These are phyloP conservation scores for Magallana ariakensis DNA, from an alignment of 1,140 invertebrate species.

Conservation along the genomic window DNA sequence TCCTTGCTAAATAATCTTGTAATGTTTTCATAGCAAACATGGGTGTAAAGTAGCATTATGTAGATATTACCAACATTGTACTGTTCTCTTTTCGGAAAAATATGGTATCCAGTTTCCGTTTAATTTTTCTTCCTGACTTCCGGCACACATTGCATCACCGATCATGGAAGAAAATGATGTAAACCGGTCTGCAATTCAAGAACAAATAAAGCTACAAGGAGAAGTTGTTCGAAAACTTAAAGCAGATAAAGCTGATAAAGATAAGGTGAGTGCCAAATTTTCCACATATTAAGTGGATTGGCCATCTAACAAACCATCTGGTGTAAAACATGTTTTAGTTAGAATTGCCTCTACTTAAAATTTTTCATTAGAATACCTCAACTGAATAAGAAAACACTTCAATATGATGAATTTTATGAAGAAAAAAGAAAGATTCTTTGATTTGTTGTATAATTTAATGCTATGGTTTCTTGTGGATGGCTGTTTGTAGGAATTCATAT, in stretches of 20 bases:
- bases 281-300: neutral
- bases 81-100: neutral
- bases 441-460: too few species aligned
- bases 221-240: slow-evolving; percentile 91
- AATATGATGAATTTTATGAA: neutral
- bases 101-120: neutral
- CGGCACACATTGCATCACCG: slow-evolving; percentile 5
- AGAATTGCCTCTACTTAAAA: neutral
- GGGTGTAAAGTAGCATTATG: too few species aligned
- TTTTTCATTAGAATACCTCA: neutral
- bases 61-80: too few species aligned
- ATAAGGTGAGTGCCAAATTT: slow-evolving; percentile 63
- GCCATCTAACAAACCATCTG: neutral
- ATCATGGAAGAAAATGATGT: slow-evolving; percentile 26
- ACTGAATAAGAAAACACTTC: neutral
- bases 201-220: slow-evolving; percentile 88
- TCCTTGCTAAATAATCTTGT: too few species aligned
- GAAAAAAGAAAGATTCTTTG: neutral
- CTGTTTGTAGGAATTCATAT: too few species aligned
- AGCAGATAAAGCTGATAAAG: slow-evolving; percentile 86
- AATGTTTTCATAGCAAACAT: too few species aligned
- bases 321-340: neutral
- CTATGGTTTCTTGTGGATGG: too few species aligned
- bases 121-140: neutral
- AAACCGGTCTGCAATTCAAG: slow-evolving; percentile 69